These are phyloP conservation scores for Patella ulyssiponensis DNA, from an alignment of 2,888 invertebrate genomes.

Conservation along the genomic window DNA sequence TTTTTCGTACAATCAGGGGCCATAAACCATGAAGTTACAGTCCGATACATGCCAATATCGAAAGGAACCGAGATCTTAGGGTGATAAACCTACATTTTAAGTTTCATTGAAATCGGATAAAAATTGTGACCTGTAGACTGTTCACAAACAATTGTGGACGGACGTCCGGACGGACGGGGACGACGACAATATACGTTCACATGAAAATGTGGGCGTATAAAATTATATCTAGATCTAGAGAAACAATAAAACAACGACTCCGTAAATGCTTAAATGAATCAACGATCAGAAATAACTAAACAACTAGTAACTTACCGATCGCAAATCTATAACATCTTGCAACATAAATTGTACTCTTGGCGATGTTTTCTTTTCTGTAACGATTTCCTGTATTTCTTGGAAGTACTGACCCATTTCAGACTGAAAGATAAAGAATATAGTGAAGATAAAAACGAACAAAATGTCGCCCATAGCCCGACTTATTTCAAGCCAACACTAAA, in stretches of 20 bases:
- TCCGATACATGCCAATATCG: no score
- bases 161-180: no score
- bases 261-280: not conserved
- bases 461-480: not conserved
- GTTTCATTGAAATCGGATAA: no score
- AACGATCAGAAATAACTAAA: not conserved
- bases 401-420: conserved; percentile 70
- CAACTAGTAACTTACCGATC: conserved; percentile 81
- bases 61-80: no score
- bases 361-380: conserved; percentile 75
- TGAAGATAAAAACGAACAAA: conserved; percentile 1
- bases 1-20: no score
- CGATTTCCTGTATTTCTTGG: conserved; percentile 76
- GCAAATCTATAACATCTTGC: conserved; percentile 80
- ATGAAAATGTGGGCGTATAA: no score
- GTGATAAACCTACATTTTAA: no score
- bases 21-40: no score
- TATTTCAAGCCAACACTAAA: not conserved
- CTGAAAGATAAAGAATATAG: conserved; percentile 45
- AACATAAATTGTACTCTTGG: conserved; percentile 81
- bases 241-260: conserved; percentile 14
- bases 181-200: no score
- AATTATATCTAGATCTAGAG: not conserved
- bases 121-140: no score
- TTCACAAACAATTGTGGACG: no score